Conservation (phyloP, 2,113 vertebrate species). For the Girardinichthys multiradiatus region DNA sequence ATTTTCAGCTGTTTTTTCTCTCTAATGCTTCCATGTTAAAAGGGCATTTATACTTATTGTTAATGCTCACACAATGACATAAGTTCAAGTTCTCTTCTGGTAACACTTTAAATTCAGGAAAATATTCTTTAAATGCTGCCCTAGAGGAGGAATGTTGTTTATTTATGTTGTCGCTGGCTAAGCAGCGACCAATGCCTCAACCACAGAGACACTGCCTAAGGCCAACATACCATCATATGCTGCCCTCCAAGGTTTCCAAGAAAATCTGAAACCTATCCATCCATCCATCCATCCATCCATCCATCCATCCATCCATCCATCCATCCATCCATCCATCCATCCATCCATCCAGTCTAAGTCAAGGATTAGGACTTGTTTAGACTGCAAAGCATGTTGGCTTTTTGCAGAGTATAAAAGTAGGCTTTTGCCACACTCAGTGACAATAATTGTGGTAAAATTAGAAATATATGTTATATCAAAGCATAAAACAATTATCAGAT, state of each 20-base stretch:
- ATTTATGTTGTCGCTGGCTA: conserved; percentile 54
- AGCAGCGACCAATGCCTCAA: conserved; percentile 59
- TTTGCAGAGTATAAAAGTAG: not conserved
- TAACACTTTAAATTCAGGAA: not conserved
- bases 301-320: not conserved
- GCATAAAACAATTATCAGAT: conserved; percentile 55
- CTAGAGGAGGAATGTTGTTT: conserved; percentile 45
- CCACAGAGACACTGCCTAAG: conserved; percentile 65
- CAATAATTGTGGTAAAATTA: conserved; percentile 49
- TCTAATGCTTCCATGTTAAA: not conserved
- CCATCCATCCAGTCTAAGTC: no score
- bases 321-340: not conserved
- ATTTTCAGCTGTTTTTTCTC: not conserved
- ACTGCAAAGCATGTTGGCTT: no score
- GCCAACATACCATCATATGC: conserved; percentile 60
- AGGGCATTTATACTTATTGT: not conserved
- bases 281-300: not conserved
- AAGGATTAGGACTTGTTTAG: no score
- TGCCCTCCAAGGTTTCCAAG: conserved; percentile 60
- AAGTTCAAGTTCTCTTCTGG: not conserved
- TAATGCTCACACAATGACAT: not conserved
- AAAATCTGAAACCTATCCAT: conserved; percentile 29
- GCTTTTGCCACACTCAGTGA: conserved; percentile 24
- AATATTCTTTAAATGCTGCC: conserved; percentile 20
- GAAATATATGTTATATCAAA: conserved; percentile 26